These are phyloP conservation scores for Enhydra lutris DNA, from an alignment of 2,113 vertebrate species.

Conservation along the genomic window DNA sequence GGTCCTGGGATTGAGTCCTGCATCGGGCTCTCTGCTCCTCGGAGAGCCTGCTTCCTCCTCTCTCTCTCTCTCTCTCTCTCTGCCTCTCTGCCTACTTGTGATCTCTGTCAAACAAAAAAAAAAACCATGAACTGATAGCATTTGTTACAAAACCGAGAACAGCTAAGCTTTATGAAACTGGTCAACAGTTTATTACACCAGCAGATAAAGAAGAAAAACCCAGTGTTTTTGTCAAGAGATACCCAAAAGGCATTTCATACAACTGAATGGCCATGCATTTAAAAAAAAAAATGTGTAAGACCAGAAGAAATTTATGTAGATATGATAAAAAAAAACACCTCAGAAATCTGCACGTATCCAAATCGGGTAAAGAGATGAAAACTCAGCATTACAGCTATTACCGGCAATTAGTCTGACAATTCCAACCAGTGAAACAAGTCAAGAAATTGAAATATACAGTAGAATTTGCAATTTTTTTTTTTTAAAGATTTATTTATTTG, in stretches of 20 bases:
- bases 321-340: background rate
- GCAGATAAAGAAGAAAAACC: background rate
- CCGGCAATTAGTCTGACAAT: too few relatives aligned
- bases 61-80: too few relatives aligned
- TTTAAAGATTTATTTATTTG: too few relatives aligned
- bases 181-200: background rate
- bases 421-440: background rate
- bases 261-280: background rate
- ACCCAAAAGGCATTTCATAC: background rate
- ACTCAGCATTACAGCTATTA: rapidly evolving
- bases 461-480: background rate
- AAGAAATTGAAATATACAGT: background rate
- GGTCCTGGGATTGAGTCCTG: too few relatives aligned
- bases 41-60: too few relatives aligned
- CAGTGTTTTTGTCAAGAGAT: background rate
- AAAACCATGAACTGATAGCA: background rate
- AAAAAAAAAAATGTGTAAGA: background rate
- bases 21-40: too few relatives aligned
- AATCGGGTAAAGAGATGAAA: background rate
- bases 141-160: background rate
- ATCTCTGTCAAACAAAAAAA: too few relatives aligned
- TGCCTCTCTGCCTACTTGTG: too few relatives aligned
- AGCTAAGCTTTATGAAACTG: background rate
- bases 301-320: background rate
- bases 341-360: background rate